Evolutionary conservation across 2,888 invertebrate genomes (phyloP).

Genomic region (Leistus spinibarbis): DNA sequence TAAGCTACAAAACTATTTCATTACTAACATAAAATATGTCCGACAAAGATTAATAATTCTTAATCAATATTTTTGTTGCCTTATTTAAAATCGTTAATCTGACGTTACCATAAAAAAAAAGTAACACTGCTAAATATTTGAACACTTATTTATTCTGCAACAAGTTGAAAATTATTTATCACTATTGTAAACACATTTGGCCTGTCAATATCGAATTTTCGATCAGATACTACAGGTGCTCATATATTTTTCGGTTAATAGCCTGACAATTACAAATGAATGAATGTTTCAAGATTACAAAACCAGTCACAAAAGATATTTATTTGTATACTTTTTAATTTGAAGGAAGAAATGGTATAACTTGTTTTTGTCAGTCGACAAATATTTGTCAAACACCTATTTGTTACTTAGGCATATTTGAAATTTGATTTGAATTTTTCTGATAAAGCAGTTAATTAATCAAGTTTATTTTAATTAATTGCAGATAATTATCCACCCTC

Average conservation of each 20-base stretch:
- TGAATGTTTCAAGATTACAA: slow-evolving; percentile 17
- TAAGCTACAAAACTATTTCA: not conserved
- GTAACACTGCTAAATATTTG: not conserved
- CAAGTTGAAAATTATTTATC: slow-evolving; percentile 25
- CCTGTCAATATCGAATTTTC: slow-evolving; percentile 6
- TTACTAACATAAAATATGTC: not conserved
- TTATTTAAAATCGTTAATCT: not conserved
- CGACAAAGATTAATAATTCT: not conserved
- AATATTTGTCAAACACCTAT: slow-evolving; percentile 26
- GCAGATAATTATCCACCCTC: not conserved
- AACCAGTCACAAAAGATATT: slow-evolving; percentile 24
- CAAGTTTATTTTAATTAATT: not conserved
- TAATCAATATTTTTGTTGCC: slow-evolving; percentile 1
- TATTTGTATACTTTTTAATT: not conserved
- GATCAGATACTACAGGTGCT: slow-evolving; percentile 17
- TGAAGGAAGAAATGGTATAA: slow-evolving; percentile 8
- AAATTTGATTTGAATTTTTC: not conserved
- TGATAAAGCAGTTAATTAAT: not conserved
- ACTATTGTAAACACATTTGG: slow-evolving; percentile 13
- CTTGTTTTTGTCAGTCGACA: slow-evolving; percentile 12
- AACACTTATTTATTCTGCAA: slow-evolving; percentile 9
- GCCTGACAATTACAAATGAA: slow-evolving; percentile 31
- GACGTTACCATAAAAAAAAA: not conserved
- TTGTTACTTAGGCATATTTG: slow-evolving; percentile 8
- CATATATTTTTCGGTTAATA: slow-evolving; percentile 4